Base-by-base conservation (phyloP, 2,888 invertebrate species). In the Lordiphosa andalusiaca region DNA sequence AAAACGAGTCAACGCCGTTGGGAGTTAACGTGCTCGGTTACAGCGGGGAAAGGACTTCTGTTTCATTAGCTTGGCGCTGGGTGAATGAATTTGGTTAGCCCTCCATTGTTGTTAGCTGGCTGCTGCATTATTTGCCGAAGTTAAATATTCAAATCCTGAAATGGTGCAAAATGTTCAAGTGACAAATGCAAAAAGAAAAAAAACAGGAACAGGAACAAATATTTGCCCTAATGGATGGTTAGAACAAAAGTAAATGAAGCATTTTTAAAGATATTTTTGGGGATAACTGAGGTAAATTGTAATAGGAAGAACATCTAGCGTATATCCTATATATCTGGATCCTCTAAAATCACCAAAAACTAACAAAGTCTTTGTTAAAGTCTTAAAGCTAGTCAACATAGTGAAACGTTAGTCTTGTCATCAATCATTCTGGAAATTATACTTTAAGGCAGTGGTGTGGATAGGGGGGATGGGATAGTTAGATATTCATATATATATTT, bases 1-100 rank as follows among this genome's bases (percentile, higher is more conserved):
- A 78, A 83, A 78, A 73, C 65, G 54, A 49, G 49, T 56, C 48
- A 59, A 49, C 54, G 16, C n/a, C 33, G 42, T 40, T 51, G n/a
- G 10, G 38, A 19, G 41, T 19, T 47, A 42, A 38, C 61, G 52
- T 30, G 23, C 12, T 30, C 12, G 51, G 30, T 38, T 37, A 25
- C 1, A 23, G 30, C 13, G n/a, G n/a, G n/a, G 6, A 4, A 6
- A 25, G 19, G 16, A 39, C 41, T 25, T 51, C 64, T 63, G 58
- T 80, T 69, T 75, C 66, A 69, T 66, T 69, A 65, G 72, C 53
- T n/a, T 16, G 5, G 36, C 50, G 40, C 41, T 25, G 25, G 38
- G 21, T 38, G 48, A 67, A 40, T 59, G 66, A 66, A 73, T 77
- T 53, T 52, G 66, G 74, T 71, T 62, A 68, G 50, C 13, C 9